Base-by-base conservation (phyloP, 2,888 invertebrate genomes). In the Trachelus tabidus region DNA sequence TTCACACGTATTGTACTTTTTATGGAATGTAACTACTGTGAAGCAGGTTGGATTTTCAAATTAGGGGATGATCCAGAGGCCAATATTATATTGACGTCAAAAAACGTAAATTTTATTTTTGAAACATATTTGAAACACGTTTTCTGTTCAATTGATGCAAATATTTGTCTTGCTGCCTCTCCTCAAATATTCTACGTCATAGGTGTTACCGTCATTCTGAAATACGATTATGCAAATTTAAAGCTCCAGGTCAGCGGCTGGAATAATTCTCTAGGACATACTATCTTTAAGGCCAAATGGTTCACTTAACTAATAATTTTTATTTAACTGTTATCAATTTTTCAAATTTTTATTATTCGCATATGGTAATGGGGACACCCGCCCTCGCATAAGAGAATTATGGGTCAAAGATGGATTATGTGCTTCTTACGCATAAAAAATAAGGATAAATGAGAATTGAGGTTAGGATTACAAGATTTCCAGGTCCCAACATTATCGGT, bases 161-260 rank as follows among this genome's bases (percentile, higher is more conserved):
- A 56, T 23, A 56, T 56, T 6, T 23, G 23, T 23, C 56, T 9
- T 56, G 23, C 9, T 56, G 9, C 9, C 56, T 40, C 9, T 23
- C 56, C 1, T 40, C 15, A 23, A 23, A 15, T 56, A 56, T 9
- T 56, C 9, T 15, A 56, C 23, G 56, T 56, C 15, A 56, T 56
- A 56, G 6, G 23, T 9, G 56, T 56, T 56, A 56, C 23, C 56
- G 56, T 56, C 9, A 23, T 56, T 56, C 56, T 23, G 56, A 56
- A 23, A 2, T 23, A 23, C 76, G 77, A 77, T 77, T 77, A 77
- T 75, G 77, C 9, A 77, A 34, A 77, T 77, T 56, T 33, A 69
- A 23, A 40, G 71, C 75, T 73, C 9, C 31, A 75, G 33, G 34
- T 11, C 75, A 75, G n/a, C 75, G 75, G 71, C 71, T 56, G 75